phyloP scores from a whole-genome alignment of 2,113 vertebrate genomes.

The Aldabrachelys gigantea region DNA sequence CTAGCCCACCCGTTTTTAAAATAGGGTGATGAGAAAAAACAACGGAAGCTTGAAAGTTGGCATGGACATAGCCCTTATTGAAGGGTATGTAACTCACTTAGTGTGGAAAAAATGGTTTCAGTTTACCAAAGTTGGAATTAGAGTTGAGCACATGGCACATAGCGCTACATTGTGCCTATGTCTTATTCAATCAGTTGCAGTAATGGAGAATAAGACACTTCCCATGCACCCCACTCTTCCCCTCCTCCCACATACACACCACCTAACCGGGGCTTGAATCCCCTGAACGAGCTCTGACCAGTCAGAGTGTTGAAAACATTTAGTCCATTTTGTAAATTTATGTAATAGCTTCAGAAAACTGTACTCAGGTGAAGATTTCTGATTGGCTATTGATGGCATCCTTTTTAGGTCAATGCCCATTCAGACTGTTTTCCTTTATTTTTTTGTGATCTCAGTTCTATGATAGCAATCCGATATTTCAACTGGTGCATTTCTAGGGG shows the following conservation, averaged over 20 bases:
- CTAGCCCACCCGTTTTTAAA: background rate
- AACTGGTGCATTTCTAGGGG: constrained; percentile 64
- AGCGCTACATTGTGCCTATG: background rate
- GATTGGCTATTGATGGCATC: background rate
- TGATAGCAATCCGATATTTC: constrained; percentile 58
- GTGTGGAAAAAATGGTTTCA: background rate
- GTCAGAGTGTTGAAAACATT: constrained; percentile 1
- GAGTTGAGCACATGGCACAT: background rate
- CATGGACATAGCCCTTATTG: background rate
- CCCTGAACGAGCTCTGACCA: background rate
- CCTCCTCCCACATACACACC: background rate
- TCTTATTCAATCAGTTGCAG: background rate
- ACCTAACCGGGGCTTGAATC: background rate
- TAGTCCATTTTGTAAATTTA: background rate
- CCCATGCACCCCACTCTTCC: background rate
- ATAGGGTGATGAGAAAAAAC: background rate
- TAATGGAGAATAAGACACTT: background rate
- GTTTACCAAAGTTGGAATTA: background rate
- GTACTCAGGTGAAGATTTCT: constrained; percentile 29
- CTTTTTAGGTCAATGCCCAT: constrained; percentile 60
- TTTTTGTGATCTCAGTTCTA: constrained; percentile 57
- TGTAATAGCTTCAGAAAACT: constrained; percentile 13
- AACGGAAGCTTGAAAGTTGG: background rate
- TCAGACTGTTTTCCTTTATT: constrained; percentile 32
- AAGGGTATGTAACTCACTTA: background rate